Conservation (phyloP, 2,797 vertebrate genomes). For the Oreortyx pictus region DNA sequence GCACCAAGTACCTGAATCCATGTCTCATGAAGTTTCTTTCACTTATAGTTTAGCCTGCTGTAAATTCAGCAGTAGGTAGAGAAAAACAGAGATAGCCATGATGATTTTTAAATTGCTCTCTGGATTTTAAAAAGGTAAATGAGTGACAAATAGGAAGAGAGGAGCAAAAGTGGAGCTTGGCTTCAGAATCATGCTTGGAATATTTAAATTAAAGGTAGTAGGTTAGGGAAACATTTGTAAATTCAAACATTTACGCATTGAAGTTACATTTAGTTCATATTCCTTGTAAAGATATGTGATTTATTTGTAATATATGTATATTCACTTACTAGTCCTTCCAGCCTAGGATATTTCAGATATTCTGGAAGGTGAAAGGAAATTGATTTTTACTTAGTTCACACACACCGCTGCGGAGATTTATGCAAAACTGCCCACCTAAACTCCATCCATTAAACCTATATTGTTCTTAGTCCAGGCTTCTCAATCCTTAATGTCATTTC, state of each 20-base stretch:
- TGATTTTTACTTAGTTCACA: slow-evolving; percentile 43
- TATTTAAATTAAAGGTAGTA: not conserved
- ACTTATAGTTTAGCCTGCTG: not conserved
- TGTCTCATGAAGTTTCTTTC: not conserved
- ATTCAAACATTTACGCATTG: slow-evolving; percentile 28
- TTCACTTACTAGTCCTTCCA: slow-evolving; percentile 39
- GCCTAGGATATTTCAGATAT: not conserved
- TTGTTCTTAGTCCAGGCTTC: slow-evolving; percentile 38
- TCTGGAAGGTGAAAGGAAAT: slow-evolving; percentile 46
- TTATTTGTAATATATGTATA: slow-evolving; percentile 54
- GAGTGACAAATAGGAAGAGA: not conserved
- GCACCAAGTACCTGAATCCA: not conserved
- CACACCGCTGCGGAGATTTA: slow-evolving; percentile 41
- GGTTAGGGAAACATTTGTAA: slow-evolving; percentile 20
- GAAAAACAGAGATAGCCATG: not conserved
- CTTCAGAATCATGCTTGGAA: not conserved
- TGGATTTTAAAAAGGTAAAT: not conserved
- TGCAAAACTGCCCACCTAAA: slow-evolving; percentile 41
- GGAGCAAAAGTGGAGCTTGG: not conserved
- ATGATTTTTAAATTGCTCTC: not conserved
- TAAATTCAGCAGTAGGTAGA: slow-evolving; percentile 7
- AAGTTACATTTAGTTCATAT: not conserved
- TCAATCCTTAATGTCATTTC: slow-evolving; percentile 47
- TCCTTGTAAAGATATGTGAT: not conserved
- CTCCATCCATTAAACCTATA: slow-evolving; percentile 41